Percentiles rank a stretch among this genome's conserved stretches.
Evolutionary conservation across 2,888 invertebrate genomes (phyloP).

Genomic region (Microctonus aethiopoides): DNA sequence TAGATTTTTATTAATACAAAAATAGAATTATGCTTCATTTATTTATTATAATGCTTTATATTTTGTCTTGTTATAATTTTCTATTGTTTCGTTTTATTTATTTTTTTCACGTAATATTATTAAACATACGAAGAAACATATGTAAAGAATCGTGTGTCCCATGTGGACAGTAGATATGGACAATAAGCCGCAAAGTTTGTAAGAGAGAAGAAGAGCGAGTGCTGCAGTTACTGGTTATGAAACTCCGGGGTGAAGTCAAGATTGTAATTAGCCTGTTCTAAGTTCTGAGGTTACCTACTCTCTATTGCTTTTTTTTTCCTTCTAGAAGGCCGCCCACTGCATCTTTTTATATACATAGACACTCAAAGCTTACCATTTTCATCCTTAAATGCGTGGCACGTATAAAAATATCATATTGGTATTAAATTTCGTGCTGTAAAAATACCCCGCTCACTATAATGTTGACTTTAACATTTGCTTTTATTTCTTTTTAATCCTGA

Average conservation of each 20-base stretch:
- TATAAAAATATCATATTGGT: constrained; percentile 61
- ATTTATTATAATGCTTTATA: no score
- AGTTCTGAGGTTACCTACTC: constrained; percentile 58
- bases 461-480: constrained; percentile 35
- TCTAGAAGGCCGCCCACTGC: constrained; percentile 14
- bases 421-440: constrained; percentile 33
- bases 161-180: constrained; percentile 62
- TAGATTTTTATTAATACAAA: neutral
- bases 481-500: constrained; percentile 3
- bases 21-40: no score
- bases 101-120: neutral
- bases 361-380: constrained; percentile 39
- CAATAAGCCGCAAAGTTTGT: constrained; percentile 65
- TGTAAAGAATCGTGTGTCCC: constrained; percentile 46
- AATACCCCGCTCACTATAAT: constrained; percentile 36
- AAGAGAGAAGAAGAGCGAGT: constrained; percentile 47
- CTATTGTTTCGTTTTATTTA: no score
- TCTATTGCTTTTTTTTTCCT: constrained; percentile 1
- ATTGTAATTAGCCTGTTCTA: constrained; percentile 65
- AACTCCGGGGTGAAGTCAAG: constrained; percentile 65
- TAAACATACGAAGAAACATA: no score
- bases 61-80: no score
- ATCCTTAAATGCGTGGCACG: constrained; percentile 56
- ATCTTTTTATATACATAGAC: constrained; percentile 24
- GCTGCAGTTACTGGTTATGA: constrained; percentile 60